Evolutionary conservation across 2,888 invertebrate species (phyloP).

Genomic region (Drosophila niveifrons): DNA sequence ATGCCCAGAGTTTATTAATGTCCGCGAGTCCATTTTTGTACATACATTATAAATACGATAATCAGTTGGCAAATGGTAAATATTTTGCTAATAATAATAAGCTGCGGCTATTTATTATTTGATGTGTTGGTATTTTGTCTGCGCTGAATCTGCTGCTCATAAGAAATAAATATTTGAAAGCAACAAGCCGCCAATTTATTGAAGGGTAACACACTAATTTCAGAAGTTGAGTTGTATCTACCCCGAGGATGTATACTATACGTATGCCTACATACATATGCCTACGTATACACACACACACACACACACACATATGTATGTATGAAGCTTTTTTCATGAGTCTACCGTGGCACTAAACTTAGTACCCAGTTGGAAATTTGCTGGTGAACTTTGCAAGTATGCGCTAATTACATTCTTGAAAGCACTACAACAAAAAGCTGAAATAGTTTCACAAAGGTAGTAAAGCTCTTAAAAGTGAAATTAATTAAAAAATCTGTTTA

Average conservation of each 20-base stretch:
- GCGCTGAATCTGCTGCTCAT: conserved; percentile 72
- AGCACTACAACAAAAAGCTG: not conserved
- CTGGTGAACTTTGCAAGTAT: not conserved
- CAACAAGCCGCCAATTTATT: conserved; percentile 83
- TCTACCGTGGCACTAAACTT: conserved; percentile 49
- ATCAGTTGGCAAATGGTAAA: conserved; percentile 8
- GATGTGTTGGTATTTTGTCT: conserved; percentile 61
- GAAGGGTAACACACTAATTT: conserved; percentile 83
- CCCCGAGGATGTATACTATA: conserved; percentile 63
- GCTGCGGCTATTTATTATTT: conserved; percentile 60
- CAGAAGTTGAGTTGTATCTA: conserved; percentile 83
- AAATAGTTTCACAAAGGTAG: not conserved
- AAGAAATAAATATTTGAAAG: conserved; percentile 79
- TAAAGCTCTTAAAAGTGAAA: not conserved
- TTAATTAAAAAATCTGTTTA: not conserved
- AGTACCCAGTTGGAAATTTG: conserved; percentile 63
- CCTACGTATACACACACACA: conserved; percentile 6
- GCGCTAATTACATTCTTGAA: not conserved
- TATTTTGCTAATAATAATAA: conserved; percentile 26
- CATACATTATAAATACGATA: not conserved
- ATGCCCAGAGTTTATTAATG: not conserved
- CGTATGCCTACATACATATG: conserved; percentile 8
- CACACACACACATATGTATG: conserved; percentile 3
- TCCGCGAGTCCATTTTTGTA: not conserved
- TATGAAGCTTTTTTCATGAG: conserved; percentile 44